Conservation (phyloP, 2,797 vertebrate genomes). For the Poliocrania exsul region DNA sequence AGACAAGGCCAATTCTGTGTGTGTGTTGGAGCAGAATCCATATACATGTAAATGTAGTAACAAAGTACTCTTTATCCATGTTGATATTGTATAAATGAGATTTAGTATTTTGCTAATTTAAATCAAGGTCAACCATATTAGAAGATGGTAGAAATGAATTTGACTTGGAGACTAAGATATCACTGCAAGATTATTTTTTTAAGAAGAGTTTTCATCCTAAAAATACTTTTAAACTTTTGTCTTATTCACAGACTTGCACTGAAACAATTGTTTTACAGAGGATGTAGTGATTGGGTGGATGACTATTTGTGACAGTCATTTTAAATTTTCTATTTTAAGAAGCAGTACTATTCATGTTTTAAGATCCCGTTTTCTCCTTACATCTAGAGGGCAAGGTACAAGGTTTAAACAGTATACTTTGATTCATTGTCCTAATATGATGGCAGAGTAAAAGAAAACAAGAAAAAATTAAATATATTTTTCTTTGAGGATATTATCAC, state of each 20-base stretch:
- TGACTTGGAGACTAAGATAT: background rate
- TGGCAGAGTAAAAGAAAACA: background rate
- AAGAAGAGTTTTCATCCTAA: background rate
- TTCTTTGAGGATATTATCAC: background rate
- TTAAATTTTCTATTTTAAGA: background rate
- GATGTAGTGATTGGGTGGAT: background rate
- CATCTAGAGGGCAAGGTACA: background rate
- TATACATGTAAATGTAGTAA: background rate
- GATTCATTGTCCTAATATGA: background rate
- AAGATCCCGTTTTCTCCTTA: background rate
- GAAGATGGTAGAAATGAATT: background rate
- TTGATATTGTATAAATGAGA: background rate
- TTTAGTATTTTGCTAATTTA: background rate
- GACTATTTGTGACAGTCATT: background rate
- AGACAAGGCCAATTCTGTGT: background rate
- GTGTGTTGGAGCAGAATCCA: background rate
- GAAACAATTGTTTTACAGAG: background rate
- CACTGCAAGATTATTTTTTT: background rate
- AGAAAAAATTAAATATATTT: background rate
- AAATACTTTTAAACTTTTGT: background rate
- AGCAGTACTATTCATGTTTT: background rate
- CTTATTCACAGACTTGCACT: background rate
- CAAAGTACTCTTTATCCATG: background rate
- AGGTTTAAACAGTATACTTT: background rate
- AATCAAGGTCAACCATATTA: background rate